These are phyloP conservation scores for Pogonus chalceus DNA, from an alignment of 1,140 invertebrate species.

Conservation along the genomic window DNA sequence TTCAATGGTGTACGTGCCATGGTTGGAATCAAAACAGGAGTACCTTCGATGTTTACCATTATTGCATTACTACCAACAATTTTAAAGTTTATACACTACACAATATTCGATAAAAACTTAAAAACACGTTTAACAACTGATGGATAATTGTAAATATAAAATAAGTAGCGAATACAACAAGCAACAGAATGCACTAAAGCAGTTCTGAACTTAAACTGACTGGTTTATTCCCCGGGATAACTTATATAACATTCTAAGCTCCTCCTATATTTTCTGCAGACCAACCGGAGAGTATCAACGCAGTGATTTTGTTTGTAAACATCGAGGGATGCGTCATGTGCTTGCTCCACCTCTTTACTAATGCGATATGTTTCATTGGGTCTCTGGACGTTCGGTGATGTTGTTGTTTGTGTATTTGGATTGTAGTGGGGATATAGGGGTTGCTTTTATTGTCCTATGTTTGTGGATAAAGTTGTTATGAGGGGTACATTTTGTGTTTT, in stretches of 20 bases:
- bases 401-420: slow-evolving; percentile 3
- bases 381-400: background rate
- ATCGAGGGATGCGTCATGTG: background rate
- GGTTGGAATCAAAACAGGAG: slow-evolving; percentile 39
- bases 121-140: background rate
- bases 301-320: background rate
- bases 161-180: background rate
- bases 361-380: background rate
- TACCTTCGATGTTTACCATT: slow-evolving; percentile 47
- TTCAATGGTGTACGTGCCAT: slow-evolving; percentile 50
- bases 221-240: background rate
- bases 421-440: background rate
- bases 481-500: background rate
- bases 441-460: background rate
- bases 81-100: background rate
- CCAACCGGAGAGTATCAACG: background rate
- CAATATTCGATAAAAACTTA: background rate
- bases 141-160: background rate
- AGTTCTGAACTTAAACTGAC: background rate
- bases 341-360: background rate
- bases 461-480: background rate
- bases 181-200: too few species aligned
- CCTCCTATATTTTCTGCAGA: background rate
- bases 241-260: background rate
- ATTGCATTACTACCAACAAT: slow-evolving; percentile 16